A percentile compares a stretch with the other conserved stretches of the same genome.
Conservation (phyloP, 2,113 vertebrate species). For the Nycticryphes semicollaris region DNA sequence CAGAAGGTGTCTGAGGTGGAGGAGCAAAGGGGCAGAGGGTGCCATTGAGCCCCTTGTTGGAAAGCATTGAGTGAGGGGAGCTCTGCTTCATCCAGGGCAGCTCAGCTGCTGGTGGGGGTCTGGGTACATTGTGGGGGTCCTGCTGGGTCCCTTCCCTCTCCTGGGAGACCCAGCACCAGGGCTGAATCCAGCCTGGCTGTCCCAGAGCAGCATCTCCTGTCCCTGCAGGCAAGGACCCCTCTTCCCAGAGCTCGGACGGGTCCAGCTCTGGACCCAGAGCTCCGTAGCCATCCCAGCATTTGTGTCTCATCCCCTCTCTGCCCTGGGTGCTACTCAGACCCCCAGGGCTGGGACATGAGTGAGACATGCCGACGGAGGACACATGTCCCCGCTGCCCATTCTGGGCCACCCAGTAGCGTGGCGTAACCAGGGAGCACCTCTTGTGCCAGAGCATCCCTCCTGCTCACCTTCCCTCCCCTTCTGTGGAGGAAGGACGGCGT, state of each 20-base stretch:
- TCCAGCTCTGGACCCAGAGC: neutral
- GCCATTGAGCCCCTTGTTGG: neutral
- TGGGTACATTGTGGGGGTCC: neutral
- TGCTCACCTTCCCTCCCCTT: neutral
- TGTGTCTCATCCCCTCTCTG: neutral
- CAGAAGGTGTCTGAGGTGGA: neutral
- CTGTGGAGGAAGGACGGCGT: neutral
- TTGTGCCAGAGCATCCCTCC: neutral
- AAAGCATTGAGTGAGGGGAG: neutral
- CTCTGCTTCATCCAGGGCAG: neutral
- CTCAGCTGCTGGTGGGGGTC: neutral
- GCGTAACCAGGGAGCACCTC: neutral
- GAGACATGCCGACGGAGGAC: fast-evolving
- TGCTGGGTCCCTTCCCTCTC: neutral
- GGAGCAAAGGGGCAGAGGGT: neutral
- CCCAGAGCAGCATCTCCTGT: neutral
- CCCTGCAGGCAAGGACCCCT: neutral
- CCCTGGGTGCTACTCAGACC: neutral
- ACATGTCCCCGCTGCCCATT: neutral
- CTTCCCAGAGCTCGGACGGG: fast-evolving
- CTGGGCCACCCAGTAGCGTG: neutral
- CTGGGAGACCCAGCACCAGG: neutral
- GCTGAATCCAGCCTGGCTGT: neutral
- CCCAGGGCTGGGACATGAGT: neutral
- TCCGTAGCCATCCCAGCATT: neutral